phyloP scores from a whole-genome alignment of 2,888 invertebrate genomes.

The Muschampia plurimacula region DNA sequence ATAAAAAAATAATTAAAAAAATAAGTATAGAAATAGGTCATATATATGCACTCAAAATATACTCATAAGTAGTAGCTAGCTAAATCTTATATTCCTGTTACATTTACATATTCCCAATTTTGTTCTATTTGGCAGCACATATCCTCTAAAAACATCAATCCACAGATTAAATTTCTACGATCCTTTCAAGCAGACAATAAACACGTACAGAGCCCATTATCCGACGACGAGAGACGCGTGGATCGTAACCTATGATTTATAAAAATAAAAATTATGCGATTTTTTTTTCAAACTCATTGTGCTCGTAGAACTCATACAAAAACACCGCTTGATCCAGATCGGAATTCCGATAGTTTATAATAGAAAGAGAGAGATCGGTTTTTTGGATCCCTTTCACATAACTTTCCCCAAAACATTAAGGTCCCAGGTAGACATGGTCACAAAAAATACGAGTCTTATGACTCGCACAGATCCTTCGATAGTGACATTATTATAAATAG shows the following conservation, averaged over 20 bases:
- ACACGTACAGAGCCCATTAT: slow-evolving; percentile 62
- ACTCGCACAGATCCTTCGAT: slow-evolving; percentile 67
- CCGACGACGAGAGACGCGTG: slow-evolving; percentile 65
- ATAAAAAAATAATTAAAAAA: too few relatives aligned
- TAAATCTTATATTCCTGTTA: too few relatives aligned
- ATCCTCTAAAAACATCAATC: slow-evolving; percentile 48
- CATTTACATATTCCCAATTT: too few relatives aligned
- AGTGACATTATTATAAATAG: slow-evolving; percentile 66
- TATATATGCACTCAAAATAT: too few relatives aligned
- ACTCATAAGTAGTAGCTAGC: too few relatives aligned
- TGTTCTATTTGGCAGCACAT: not conserved
- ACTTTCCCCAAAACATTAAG: slow-evolving; percentile 78
- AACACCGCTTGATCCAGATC: slow-evolving; percentile 73
- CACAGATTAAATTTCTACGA: slow-evolving; percentile 52
- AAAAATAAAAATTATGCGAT: slow-evolving; percentile 65
- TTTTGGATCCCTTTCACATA: slow-evolving; percentile 77
- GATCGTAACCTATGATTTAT: slow-evolving; percentile 60
- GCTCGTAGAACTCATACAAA: slow-evolving; percentile 65
- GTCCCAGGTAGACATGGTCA: slow-evolving; percentile 70
- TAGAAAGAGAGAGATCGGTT: slow-evolving; percentile 69
- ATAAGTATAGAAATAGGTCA: too few relatives aligned
- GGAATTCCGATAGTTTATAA: slow-evolving; percentile 63
- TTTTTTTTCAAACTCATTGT: slow-evolving; percentile 58
- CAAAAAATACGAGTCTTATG: slow-evolving; percentile 63
- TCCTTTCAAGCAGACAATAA: slow-evolving; percentile 56